A percentile compares a stretch with the other conserved stretches of the same genome.
phyloP scores from a whole-genome alignment of 2,113 vertebrate genomes.

The Scortum barcoo region DNA sequence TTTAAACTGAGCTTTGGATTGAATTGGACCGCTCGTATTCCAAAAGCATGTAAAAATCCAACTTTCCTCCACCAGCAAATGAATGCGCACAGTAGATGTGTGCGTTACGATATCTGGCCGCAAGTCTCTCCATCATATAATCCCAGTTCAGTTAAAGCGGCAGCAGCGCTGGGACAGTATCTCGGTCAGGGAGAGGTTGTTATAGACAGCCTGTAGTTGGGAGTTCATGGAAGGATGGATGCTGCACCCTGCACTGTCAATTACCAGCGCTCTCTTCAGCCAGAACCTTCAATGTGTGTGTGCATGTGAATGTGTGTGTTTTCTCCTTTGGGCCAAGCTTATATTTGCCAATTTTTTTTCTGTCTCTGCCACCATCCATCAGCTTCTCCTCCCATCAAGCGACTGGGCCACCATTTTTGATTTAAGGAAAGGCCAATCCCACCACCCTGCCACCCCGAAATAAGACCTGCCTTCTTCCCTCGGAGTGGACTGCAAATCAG shows the following conservation, averaged over 20 bases:
- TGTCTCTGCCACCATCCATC: constrained; percentile 49
- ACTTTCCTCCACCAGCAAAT: not conserved
- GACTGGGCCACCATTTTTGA: constrained; percentile 58
- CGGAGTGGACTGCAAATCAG: constrained; percentile 63
- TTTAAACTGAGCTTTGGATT: not conserved
- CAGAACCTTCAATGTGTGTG: constrained; percentile 40
- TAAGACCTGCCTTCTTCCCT: constrained; percentile 26
- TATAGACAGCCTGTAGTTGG: constrained; percentile 21
- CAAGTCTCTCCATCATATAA: not conserved
- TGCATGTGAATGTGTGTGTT: not conserved
- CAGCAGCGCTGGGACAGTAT: not conserved
- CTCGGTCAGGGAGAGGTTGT: constrained; percentile 18
- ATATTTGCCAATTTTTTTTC: constrained; percentile 45
- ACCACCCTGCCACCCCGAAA: no score
- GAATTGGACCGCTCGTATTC: not conserved
- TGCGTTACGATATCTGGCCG: not conserved
- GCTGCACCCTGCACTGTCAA: constrained; percentile 42
- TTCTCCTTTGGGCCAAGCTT: constrained; percentile 22
- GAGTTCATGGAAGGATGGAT: constrained; percentile 32
- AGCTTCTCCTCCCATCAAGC: constrained; percentile 30
- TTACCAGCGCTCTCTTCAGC: constrained; percentile 33
- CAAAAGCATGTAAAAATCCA: not conserved
- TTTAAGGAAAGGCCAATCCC: constrained; percentile 50
- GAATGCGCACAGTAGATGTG: not conserved
- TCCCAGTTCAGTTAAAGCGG: not conserved